Conservation (phyloP, 2,888 invertebrate genomes). For the Drosophila greeni region DNA sequence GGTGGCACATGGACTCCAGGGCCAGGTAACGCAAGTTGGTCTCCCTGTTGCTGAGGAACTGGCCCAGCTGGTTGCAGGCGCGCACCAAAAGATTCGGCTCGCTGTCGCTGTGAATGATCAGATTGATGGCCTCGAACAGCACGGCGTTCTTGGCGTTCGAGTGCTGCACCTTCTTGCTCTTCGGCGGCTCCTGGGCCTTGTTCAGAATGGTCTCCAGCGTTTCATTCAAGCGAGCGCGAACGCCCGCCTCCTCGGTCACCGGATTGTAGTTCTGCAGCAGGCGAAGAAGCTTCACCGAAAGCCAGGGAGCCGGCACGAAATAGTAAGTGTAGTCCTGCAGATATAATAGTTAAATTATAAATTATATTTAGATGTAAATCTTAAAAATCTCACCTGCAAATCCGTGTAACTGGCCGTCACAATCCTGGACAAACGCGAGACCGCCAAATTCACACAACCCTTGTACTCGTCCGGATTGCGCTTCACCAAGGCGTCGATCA, state of each 20-base stretch:
- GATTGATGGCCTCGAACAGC: conserved; percentile 98
- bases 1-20: conserved; percentile 98
- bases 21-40: conserved; percentile 98
- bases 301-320: conserved; percentile 99
- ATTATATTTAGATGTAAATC: neutral
- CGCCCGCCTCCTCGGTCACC: conserved; percentile 96
- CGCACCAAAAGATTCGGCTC: conserved; percentile 97
- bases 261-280: conserved; percentile 99
- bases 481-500: conserved; percentile 98
- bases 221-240: conserved; percentile 96
- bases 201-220: conserved; percentile 98
- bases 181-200: conserved; percentile 99
- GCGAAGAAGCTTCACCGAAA: conserved; percentile 97
- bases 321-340: conserved; percentile 98
- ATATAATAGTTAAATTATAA: neutral
- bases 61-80: conserved; percentile 99
- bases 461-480: conserved; percentile 99
- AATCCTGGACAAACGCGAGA: conserved; percentile 97
- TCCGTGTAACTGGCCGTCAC: conserved; percentile 99
- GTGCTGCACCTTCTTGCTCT: conserved; percentile 99
- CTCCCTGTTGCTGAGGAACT: conserved; percentile 97
- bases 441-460: conserved; percentile 98
- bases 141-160: conserved; percentile 99
- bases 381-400: conserved; percentile 81
- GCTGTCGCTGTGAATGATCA: conserved; percentile 99